Evolutionary conservation across 2,888 invertebrate genomes (phyloP), one percentile per base, ranked within the genome.

Genomic region (Tenthredo mesomela): DNA sequence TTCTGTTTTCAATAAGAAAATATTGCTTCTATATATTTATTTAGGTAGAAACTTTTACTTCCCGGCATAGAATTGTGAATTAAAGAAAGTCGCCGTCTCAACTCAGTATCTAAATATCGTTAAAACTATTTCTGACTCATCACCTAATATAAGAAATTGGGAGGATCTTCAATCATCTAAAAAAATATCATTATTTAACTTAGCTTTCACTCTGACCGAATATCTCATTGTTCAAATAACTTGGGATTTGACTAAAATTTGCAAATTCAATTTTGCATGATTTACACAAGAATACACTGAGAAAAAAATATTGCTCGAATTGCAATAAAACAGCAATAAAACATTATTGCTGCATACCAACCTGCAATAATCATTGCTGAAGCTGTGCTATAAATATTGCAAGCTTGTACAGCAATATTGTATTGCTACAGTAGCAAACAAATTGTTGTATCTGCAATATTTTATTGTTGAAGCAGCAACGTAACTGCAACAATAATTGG

Each of bases 31-130:
- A 73, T 12, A 25, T 67, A 73, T 21, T 43, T 43, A 73, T 73
- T 73, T 40, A n/a, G 43, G 21, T 43, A 21, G 29, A 43, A 73
- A 73, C 73, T 73, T 73, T 73, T 73, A 73, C 73, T 73, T 73
- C 73, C 7, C 40, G 40, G 43, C 25, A 73, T 73, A 21, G 43
- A 73, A 43, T 73, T 73, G 73, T 61, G 61, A 73, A 73, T 43
- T 73, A 29, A 77, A 77, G 77, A 77, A 77, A 77, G 77, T 73
- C 40, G 40, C 21, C 43, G 43, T 12, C 25, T 73, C 25, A 25
- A 40, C 37, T 33, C 9, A n/a, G 75, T 75, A 25, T 47, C 10
- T 21, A 12, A 33, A 33, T 33, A 33, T 77, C 54, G 54, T 77
- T 50, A 29, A 33, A 70, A 70, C n/a, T 78, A 33, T 33, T 50